phyloP scores from a whole-genome alignment of 2,113 vertebrate genomes.

The Otolemur garnettii region DNA sequence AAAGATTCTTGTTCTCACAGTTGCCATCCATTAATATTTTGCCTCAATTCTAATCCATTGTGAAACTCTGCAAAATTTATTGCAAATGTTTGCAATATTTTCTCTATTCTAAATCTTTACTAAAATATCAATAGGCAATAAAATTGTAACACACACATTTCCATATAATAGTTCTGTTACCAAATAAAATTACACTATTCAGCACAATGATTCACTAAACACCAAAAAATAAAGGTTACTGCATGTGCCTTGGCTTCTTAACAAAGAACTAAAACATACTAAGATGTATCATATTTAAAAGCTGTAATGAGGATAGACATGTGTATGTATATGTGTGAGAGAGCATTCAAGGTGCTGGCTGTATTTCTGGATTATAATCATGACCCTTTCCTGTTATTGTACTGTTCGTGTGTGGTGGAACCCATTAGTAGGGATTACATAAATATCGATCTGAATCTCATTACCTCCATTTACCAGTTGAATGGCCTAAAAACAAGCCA shows the following conservation, averaged over 20 bases:
- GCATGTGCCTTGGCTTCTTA: neutral
- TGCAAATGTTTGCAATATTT: slow-evolving; percentile 5
- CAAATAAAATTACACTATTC: neutral
- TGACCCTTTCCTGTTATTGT: neutral
- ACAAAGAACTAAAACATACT: neutral
- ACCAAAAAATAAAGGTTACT: neutral
- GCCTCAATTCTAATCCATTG: neutral
- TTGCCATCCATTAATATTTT: neutral
- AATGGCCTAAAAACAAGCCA: neutral
- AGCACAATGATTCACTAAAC: neutral
- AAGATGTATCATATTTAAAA: slow-evolving; percentile 6
- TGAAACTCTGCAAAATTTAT: slow-evolving; percentile 47
- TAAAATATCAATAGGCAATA: slow-evolving; percentile 1
- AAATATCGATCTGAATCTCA: neutral
- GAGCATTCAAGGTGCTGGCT: neutral
- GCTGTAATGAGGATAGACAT: neutral
- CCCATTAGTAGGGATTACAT: neutral
- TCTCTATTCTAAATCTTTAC: slow-evolving; percentile 36
- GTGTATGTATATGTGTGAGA: neutral
- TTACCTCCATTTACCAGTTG: neutral
- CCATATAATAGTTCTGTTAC: neutral
- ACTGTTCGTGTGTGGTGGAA: neutral
- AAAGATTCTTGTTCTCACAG: neutral
- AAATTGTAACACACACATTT: neutral
- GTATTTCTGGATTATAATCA: neutral